A percentile compares a stretch with the other conserved stretches of the same genome.
These are phyloP conservation scores for Notamacropus eugenii DNA, from an alignment of 2,797 vertebrate species.

Conservation along the genomic window DNA sequence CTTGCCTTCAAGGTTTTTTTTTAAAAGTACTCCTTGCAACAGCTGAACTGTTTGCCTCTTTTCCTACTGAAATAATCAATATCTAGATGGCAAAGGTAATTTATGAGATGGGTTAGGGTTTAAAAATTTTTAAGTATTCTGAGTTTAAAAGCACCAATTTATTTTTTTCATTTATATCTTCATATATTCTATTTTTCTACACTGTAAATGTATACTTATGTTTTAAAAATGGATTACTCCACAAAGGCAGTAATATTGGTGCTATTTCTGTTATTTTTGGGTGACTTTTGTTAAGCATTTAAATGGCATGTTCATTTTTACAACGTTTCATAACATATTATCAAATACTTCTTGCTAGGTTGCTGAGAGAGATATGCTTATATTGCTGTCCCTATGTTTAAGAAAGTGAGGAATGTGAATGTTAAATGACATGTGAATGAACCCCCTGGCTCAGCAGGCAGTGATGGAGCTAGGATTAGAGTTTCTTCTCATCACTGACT, in stretches of 20 bases:
- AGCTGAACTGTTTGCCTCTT: background rate
- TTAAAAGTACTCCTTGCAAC: background rate
- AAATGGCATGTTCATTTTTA: background rate
- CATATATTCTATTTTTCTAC: background rate
- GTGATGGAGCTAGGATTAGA: background rate
- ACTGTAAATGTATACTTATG: background rate
- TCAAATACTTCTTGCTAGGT: background rate
- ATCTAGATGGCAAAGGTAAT: background rate
- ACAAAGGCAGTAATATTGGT: background rate
- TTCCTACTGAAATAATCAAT: background rate
- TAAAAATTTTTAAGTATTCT: background rate
- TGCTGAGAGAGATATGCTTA: background rate
- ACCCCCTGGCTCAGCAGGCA: background rate
- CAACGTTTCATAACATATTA: background rate
- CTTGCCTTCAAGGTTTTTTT: conserved; percentile 42
- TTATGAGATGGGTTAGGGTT: background rate
- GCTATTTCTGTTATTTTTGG: background rate
- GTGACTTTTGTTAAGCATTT: background rate
- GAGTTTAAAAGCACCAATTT: background rate
- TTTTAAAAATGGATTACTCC: background rate
- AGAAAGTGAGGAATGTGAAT: conserved; percentile 19
- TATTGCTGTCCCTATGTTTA: conserved; percentile 23
- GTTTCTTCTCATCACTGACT: conserved; percentile 1
- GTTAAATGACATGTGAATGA: conserved; percentile 29
- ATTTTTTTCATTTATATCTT: background rate